These are phyloP conservation scores for Xyrichtys novacula DNA, from an alignment of 2,797 vertebrate species.

Conservation along the genomic window DNA sequence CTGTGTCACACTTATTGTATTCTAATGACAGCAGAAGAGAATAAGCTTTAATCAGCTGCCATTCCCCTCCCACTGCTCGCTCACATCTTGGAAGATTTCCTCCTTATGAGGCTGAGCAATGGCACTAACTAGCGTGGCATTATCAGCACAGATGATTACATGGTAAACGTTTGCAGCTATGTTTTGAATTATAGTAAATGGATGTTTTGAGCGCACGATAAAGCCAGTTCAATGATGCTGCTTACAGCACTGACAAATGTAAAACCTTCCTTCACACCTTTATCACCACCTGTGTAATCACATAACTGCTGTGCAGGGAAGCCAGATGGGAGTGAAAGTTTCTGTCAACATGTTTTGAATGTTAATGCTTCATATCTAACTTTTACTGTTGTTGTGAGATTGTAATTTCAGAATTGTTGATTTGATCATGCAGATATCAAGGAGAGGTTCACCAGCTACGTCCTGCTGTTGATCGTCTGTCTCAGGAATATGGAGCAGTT, in stretches of 20 bases:
- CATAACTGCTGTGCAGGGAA: neutral
- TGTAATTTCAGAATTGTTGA: neutral
- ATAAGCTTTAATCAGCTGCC: slow-evolving; percentile 55
- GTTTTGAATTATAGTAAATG: slow-evolving; percentile 6
- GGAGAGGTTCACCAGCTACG: slow-evolving; percentile 95
- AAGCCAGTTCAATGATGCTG: neutral
- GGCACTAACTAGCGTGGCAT: neutral
- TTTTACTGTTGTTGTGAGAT: neutral
- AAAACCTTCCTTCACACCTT: neutral
- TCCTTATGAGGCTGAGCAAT: slow-evolving; percentile 10
- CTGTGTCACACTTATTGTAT: slow-evolving; percentile 24
- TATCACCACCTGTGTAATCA: neutral
- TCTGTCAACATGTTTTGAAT: neutral
- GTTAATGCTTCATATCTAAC: neutral
- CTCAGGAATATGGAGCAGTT: slow-evolving; percentile 99
- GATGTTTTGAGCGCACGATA: neutral
- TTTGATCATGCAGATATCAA: slow-evolving; percentile 91
- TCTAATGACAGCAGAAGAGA: slow-evolving; percentile 38
- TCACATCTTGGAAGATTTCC: neutral
- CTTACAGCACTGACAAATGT: neutral
- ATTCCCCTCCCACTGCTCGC: slow-evolving; percentile 35
- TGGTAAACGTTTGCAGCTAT: slow-evolving; percentile 20
- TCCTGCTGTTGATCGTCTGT: slow-evolving; percentile 95
- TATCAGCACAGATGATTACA: slow-evolving; percentile 1
- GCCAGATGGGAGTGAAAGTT: neutral